Evolutionary conservation across 2,113 vertebrate species (phyloP), one percentile per base, ranked within the genome.

Genomic region (Apus apus): DNA sequence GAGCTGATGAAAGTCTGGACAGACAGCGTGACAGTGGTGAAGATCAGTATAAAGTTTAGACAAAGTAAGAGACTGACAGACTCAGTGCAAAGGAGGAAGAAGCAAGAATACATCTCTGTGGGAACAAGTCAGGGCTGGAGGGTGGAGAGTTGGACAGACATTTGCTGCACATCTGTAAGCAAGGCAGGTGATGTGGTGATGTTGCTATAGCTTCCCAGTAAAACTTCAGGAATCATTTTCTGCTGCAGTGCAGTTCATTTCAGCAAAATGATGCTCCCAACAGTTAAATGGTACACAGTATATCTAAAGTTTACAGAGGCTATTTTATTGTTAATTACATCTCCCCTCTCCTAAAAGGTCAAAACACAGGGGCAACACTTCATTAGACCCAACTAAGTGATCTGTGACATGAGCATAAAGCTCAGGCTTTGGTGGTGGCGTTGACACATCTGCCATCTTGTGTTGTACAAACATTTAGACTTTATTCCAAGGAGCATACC

Each of bases 101-200:
- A 50, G 73, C 36, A 76, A 46, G 56, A 74, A 66, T 25, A 26
- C 15, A 15, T 1, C 6, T 14, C 48, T 8, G 13, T n/a, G 45
- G 72, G 45, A 93, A 46, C 19, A 12, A 19, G 45, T 8, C 36
- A 27, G 43, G 36, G 27, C 43, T 84, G 5, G 45, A 46, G 22
- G 30, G 14, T 20, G n/a, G 32, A 51, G 26, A 64, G 22, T 0
- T 14, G 23, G 13, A 48, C 12, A 75, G 56, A 53, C 53, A 34
- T 21, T 8, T n/a, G 26, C 14, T 38, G 38, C 64, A 22, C 23
- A 30, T 40, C 46, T 11, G 4, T 38, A 18, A 74, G 10, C 30
- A 36, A 38, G 26, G 45, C 12, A 60, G 45, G 25, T 30, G 20
- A 46, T 0, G 3, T 3, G 13, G 36, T 2, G 0, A 34, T 22